Evolutionary conservation across 1,140 invertebrate genomes (phyloP).

Genomic region (Ips typographus): DNA sequence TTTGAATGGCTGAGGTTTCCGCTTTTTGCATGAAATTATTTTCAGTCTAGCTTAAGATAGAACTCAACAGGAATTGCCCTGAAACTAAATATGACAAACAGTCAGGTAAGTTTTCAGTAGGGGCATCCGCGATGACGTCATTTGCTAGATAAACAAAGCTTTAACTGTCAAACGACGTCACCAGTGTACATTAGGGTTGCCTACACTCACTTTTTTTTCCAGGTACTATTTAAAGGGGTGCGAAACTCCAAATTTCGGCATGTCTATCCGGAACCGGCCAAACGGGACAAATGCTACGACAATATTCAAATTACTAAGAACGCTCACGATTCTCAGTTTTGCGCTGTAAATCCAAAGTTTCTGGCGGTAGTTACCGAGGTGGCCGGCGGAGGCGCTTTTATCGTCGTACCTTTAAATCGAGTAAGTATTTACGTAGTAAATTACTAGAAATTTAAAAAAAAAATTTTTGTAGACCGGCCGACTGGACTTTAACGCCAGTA

Average conservation of each 20-base stretch:
- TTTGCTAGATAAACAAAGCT: not conserved
- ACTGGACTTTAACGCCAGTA: conserved; percentile 73
- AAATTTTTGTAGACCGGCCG: conserved; percentile 65
- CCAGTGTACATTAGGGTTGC: not conserved
- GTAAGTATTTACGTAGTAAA: conserved; percentile 60
- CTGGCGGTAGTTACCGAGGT: conserved; percentile 92
- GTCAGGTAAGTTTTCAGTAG: not conserved
- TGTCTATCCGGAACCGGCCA: conserved; percentile 86
- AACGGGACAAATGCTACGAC: conserved; percentile 88
- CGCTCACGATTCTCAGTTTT: conserved; percentile 90
- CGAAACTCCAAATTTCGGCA: conserved; percentile 90
- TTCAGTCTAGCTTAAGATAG: not conserved
- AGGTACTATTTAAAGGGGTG: conserved; percentile 83
- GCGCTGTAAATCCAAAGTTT: conserved; percentile 93
- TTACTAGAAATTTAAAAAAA: not conserved
- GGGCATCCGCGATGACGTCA: not conserved
- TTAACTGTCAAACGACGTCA: not conserved
- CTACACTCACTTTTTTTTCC: not conserved
- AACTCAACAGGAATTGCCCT: not conserved
- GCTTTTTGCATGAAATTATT: not conserved
- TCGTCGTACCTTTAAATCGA: conserved; percentile 86
- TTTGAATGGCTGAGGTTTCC: too few species aligned
- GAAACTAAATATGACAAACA: not conserved
- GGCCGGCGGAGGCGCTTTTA: conserved; percentile 89
- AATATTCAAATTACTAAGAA: conserved; percentile 92